Evolutionary conservation across 1,140 invertebrate genomes (phyloP), one percentile per base, ranked within the genome.

Genomic region (Drosophila elegans): DNA sequence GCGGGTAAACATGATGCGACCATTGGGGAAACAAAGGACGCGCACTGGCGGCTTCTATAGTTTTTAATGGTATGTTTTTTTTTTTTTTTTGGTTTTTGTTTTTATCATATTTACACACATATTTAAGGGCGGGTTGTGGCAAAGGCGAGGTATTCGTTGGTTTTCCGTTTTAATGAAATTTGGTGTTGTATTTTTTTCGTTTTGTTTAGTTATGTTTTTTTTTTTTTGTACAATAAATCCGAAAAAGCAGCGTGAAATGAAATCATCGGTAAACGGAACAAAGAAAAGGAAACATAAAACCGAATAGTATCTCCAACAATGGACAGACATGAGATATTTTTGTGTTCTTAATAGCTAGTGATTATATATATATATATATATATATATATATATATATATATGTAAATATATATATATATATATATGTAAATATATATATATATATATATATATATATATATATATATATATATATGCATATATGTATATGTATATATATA

Each of bases 1-100:
- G 97, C 78, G 97, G 96, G 93, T 97, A 97, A 88, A 97, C 96
- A 94, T 97, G 96, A 93, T 97, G 96, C 82, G 96, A 97, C 97
- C 97, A 97, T 94, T 97, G 96, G 81, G 97, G 96, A 93, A 97
- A 97, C 91, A 97, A 94, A 84, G 97, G 97, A 92, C 96, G 94
- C 68, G 94, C 79, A 55, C 83, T 83, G 74, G 92, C 79, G 57
- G 92, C 80, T 77, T 92, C 91, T 91, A 82, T 13, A 32, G 56
- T 45, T 76, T 36, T 27, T 48, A 12, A 6, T 59, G 46, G 5
- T 34, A n/a, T 46, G 16, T 36, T 62, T 45, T 34, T 62, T 55
- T 21, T 21, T 45, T 76, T 36, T 27, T 48, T 10, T 6, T 59
- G 46, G 5, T 34, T 16, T 46, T 36, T 62, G 41, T 34, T 62